A percentile compares a stretch with the other conserved stretches of the same genome.
Evolutionary conservation across 2,113 vertebrate species (phyloP).

Genomic region (Ivindomyrus marchei): DNA sequence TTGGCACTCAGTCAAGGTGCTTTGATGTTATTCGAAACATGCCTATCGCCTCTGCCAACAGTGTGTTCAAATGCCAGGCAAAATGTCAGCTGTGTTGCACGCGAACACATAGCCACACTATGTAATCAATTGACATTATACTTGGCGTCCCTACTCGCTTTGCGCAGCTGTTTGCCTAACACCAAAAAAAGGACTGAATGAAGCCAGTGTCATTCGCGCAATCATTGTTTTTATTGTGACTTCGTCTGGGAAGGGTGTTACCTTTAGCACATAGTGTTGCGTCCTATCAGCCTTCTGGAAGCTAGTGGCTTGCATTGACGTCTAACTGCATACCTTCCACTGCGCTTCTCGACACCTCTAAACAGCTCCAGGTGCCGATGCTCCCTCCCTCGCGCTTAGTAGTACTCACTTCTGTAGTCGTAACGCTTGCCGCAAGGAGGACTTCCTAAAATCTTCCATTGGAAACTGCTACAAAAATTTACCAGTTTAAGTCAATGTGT

Average conservation of each 20-base stretch:
- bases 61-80: not conserved
- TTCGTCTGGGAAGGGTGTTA: not conserved
- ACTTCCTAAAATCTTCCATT: not conserved
- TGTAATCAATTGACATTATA: constrained; percentile 2
- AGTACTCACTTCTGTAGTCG: not conserved
- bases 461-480: not conserved
- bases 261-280: not conserved
- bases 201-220: not conserved
- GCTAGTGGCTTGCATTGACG: not conserved
- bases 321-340: not conserved
- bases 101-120: not conserved
- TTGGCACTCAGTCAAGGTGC: constrained; percentile 4
- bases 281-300: not conserved
- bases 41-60: not conserved
- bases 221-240: not conserved
- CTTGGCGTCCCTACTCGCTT: not conserved
- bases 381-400: not conserved
- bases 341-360: not conserved
- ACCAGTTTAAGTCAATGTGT: not conserved
- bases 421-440: not conserved
- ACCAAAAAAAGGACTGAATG: not conserved
- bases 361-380: not conserved
- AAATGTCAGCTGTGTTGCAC: not conserved
- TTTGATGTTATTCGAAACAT: constrained; percentile 4
- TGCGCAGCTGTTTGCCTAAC: not conserved